Base-by-base conservation (phyloP, 2,113 vertebrate genomes). In the Odontophorus gujanensis region DNA sequence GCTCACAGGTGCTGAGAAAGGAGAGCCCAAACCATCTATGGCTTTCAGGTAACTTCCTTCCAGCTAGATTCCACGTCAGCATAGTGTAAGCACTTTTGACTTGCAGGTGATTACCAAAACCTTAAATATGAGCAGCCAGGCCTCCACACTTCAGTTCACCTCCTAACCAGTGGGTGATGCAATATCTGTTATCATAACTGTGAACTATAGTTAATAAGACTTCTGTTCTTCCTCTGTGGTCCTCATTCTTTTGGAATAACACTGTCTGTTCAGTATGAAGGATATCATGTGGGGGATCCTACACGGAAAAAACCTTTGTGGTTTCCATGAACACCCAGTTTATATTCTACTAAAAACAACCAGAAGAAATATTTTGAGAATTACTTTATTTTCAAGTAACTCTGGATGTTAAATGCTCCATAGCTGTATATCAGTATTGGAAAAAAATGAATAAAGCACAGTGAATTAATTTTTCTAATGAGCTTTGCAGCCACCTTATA, bases 381-480 rank as follows among this genome's bases (percentile, higher is more conserved):
- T 1, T 6, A 73, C 67, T 92, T 96, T 90, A 72, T 82, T 88
- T 96, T 45, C 94, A 87, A 85, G 87, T 32, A 63, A 63, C 74
- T 93, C 57, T 87, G 92, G 87, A 95, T 94, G 84, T 71, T 76
- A 84, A 96, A 90, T 2, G 26, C 71, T 93, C 36, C 13, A 42
- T 80, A 87, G 81, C 84, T 96, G 80, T 45, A 26, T 94, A 81
- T 93, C 94, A 95, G 83, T 67, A 76, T 32, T 91, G 81, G 90
- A 66, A 92, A 92, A 91, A 50, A 50, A 89, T 92, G 93, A 96
- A 93, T 81, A 73, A 61, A 94, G 43, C 81, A 82, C 73, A 95
- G 94, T 93, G 95, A 95, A 95, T 95, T 96, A 58, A 92, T 96
- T 96, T 93, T 89, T 79, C 85, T 96, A 95, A 93, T 96, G 93